Percentiles rank a stretch among this genome's conserved stretches.
Evolutionary conservation across 2,797 vertebrate species (phyloP).

Genomic region (Benthosema pterotum): DNA sequence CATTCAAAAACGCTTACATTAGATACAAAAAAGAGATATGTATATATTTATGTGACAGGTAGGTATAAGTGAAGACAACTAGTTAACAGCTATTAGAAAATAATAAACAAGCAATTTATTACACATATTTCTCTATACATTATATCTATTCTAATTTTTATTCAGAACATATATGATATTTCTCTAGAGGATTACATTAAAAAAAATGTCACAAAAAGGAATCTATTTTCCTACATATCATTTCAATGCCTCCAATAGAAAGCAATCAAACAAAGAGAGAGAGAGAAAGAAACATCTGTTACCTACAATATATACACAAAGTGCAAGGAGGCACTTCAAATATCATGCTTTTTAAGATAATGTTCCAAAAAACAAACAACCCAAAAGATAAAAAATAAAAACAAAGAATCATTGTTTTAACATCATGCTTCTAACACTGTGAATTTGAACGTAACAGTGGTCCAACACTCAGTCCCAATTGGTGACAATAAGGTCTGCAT

Average conservation of each 20-base stretch:
- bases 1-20: conserved; percentile 82
- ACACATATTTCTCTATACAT: conserved; percentile 71
- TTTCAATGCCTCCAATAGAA: conserved; percentile 75
- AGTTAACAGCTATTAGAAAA: conserved; percentile 78
- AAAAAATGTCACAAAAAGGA: conserved; percentile 77
- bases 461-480: conserved; percentile 74
- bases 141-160: conserved; percentile 75
- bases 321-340: conserved; percentile 92
- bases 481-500: conserved; percentile 70
- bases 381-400: conserved; percentile 56
- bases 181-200: conserved; percentile 80
- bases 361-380: conserved; percentile 66
- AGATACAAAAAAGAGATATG: conserved; percentile 80
- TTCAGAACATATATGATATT: conserved; percentile 69
- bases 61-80: conserved; percentile 75
- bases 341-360: conserved; percentile 89
- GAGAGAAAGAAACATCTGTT: conserved; percentile 76
- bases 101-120: conserved; percentile 74
- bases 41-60: conserved; percentile 79
- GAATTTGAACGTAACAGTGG: conserved; percentile 73
- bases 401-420: conserved; percentile 71
- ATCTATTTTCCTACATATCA: conserved; percentile 81
- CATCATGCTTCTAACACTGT: conserved; percentile 82
- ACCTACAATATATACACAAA: conserved; percentile 93
- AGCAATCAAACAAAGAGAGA: conserved; percentile 45